phyloP scores from a whole-genome alignment of 2,888 invertebrate species.

The Rotaria macrura region DNA sequence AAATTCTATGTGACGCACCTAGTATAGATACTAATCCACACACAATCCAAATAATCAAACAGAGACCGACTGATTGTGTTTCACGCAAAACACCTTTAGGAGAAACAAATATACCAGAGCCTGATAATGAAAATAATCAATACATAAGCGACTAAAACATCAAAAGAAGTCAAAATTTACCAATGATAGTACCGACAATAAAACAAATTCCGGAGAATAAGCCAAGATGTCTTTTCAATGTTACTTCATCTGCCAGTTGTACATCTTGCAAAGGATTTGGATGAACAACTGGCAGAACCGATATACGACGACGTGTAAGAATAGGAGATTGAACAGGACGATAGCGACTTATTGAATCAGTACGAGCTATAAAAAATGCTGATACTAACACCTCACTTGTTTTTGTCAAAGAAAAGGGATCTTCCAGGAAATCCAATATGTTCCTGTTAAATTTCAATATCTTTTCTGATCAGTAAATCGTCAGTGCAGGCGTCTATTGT shows the following conservation, averaged over 20 bases:
- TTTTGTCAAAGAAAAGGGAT: no score
- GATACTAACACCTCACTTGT: no score
- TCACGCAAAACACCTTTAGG: conserved; percentile 77
- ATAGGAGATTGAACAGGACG: no score
- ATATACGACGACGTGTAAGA: no score
- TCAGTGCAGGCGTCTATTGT: no score
- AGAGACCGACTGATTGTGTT: conserved; percentile 80
- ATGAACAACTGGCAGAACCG: no score
- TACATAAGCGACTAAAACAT: neutral
- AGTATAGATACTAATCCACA: conserved; percentile 80
- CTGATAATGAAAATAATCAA: conserved; percentile 52
- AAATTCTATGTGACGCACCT: conserved; percentile 57
- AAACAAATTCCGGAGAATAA: neutral
- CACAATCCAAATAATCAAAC: conserved; percentile 84
- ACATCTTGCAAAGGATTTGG: no score
- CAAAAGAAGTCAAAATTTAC: neutral
- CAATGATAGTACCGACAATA: conserved; percentile 4
- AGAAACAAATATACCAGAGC: conserved; percentile 95
- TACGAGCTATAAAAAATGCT: no score
- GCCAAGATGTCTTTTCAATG: neutral
- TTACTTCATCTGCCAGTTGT: neutral
- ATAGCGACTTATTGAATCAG: no score
- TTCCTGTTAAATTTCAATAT: no score
- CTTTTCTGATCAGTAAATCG: no score
- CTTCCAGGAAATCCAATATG: no score